phyloP scores from a whole-genome alignment of 2,113 vertebrate genomes.

The Oreochromis tanganicae region DNA sequence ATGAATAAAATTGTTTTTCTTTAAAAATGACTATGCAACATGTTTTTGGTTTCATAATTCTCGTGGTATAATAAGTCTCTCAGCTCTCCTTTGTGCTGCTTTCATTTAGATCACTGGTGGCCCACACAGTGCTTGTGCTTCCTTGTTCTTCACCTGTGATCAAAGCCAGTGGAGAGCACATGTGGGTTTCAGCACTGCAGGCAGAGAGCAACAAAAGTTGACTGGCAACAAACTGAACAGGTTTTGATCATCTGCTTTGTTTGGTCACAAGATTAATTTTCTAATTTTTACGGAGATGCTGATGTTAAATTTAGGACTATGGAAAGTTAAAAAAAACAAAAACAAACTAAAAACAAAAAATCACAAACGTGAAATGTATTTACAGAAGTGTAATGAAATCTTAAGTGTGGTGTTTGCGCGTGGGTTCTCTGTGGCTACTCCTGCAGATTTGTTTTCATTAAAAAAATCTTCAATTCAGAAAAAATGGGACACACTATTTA shows the following conservation, averaged over 20 bases:
- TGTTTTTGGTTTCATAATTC: not conserved
- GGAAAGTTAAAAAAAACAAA: not conserved
- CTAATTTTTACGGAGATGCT: not conserved
- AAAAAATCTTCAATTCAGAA: not conserved
- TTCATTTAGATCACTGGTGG: not conserved
- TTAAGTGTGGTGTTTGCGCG: not conserved
- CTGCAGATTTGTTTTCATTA: not conserved
- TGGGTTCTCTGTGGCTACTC: not conserved
- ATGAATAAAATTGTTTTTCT: not conserved
- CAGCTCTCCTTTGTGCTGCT: not conserved
- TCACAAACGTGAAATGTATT: not conserved
- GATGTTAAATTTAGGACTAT: not conserved
- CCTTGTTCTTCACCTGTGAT: slow-evolving; percentile 23
- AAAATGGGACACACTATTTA: not conserved
- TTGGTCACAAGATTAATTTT: not conserved
- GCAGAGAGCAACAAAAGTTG: not conserved
- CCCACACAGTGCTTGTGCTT: slow-evolving; percentile 16
- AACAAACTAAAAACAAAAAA: not conserved
- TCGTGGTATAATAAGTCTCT: not conserved
- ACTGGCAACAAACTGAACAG: not conserved
- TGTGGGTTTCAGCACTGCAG: slow-evolving; percentile 12
- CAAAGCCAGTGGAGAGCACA: slow-evolving; percentile 15
- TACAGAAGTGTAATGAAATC: not conserved
- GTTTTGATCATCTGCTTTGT: not conserved
- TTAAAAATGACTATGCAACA: not conserved